Evolutionary conservation across 2,888 invertebrate species (phyloP).

Genomic region (Tiliacea aurago): DNA sequence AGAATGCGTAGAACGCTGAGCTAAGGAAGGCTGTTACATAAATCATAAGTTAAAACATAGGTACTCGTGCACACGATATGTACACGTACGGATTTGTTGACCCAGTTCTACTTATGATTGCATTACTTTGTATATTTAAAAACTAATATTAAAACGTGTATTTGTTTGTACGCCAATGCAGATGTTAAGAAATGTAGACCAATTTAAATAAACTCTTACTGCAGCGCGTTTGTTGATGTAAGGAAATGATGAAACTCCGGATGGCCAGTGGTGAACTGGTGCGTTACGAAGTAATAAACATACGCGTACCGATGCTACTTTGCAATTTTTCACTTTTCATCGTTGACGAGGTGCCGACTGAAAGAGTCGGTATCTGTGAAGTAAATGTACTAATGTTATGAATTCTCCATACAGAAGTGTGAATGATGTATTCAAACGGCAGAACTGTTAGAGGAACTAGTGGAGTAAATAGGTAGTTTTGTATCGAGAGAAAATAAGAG

Average conservation of each 20-base stretch:
- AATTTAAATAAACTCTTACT: constrained; percentile 60
- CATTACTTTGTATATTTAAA: constrained; percentile 64
- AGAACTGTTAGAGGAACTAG: neutral
- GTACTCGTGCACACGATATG: constrained; percentile 39
- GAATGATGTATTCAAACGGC: constrained; percentile 17
- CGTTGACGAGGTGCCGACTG: constrained; percentile 16
- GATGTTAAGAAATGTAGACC: constrained; percentile 54
- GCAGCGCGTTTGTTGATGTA: constrained; percentile 53
- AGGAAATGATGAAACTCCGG: constrained; percentile 63
- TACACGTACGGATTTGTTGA: constrained; percentile 54
- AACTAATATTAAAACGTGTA: constrained; percentile 52
- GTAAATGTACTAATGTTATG: constrained; percentile 44
- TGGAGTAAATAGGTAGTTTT: neutral
- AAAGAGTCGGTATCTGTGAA: constrained; percentile 21
- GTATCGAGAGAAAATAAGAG: neutral
- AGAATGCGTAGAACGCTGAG: constrained; percentile 50
- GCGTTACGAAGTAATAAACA: constrained; percentile 49
- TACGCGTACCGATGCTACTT: constrained; percentile 32
- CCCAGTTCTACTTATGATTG: constrained; percentile 61
- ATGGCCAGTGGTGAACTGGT: constrained; percentile 37
- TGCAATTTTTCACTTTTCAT: constrained; percentile 60
- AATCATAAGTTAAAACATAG: constrained; percentile 60
- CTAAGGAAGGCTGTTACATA: constrained; percentile 57
- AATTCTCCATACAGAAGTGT: constrained; percentile 15
- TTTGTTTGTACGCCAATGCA: constrained; percentile 62